Evolutionary conservation across 2,113 vertebrate species (phyloP).

Genomic region (Erpornis zantholeuca): DNA sequence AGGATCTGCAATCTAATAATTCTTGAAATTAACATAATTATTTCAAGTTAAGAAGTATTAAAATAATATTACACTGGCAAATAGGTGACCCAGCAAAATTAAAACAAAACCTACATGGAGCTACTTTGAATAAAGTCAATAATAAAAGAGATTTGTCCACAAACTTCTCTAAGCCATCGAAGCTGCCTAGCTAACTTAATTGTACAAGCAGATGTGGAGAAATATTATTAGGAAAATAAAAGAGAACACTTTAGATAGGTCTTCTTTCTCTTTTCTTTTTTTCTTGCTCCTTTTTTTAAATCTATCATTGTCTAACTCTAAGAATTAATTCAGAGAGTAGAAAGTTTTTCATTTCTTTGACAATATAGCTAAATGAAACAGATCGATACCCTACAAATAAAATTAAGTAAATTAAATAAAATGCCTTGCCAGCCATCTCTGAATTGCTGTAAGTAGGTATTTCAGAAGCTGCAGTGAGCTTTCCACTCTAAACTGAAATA

Average conservation of each 20-base stretch:
- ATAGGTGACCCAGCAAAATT: neutral
- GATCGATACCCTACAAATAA: neutral
- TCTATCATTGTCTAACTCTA: neutral
- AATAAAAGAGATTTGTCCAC: neutral
- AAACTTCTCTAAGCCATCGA: neutral
- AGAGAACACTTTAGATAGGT: neutral
- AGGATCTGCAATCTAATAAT: neutral
- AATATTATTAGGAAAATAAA: neutral
- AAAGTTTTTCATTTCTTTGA: neutral
- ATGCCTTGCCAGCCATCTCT: neutral
- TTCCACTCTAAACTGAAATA: neutral
- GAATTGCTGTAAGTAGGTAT: neutral
- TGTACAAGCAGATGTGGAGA: neutral
- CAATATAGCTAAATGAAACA: neutral
- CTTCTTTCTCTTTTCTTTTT: neutral
- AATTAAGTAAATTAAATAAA: neutral
- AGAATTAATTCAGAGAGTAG: neutral
- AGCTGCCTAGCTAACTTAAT: neutral
- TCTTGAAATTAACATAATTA: neutral
- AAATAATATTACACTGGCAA: neutral
- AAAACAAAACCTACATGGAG: neutral
- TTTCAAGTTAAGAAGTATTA: neutral
- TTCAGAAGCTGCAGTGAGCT: neutral
- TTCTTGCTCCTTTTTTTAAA: neutral
- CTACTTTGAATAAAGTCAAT: neutral